Evolutionary conservation across 2,113 vertebrate genomes (phyloP).

Genomic region (Muntiacus reevesi): DNA sequence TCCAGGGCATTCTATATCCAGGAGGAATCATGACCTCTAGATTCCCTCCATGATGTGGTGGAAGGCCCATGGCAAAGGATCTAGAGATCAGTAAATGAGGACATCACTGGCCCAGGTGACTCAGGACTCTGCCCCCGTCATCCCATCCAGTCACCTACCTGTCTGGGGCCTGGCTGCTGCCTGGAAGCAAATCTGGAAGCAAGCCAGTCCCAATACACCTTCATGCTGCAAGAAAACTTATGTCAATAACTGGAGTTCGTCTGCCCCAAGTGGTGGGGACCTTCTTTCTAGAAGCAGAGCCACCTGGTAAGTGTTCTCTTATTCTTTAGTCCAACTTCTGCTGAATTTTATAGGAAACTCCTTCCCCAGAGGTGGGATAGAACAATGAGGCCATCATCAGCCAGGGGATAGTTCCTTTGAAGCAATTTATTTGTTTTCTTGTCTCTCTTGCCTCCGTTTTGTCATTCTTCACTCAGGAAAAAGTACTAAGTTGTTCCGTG

Average conservation of each 20-base stretch:
- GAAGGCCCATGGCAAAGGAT: neutral
- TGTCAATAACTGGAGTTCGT: neutral
- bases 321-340: neutral
- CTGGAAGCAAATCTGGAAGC: neutral
- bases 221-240: neutral
- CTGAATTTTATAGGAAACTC: neutral
- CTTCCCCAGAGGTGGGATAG: neutral
- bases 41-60: neutral
- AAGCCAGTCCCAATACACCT: neutral
- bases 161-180: neutral
- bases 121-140: neutral
- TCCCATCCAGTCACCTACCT: too few species aligned
- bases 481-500: neutral
- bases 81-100: neutral
- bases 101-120: neutral
- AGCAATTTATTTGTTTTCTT: neutral
- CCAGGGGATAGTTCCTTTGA: neutral
- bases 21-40: neutral
- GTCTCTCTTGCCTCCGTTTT: neutral
- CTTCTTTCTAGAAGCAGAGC: neutral
- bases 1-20: neutral
- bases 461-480: neutral
- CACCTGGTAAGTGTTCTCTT: neutral
- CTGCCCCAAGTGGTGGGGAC: too few species aligned
- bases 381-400: neutral